These are phyloP conservation scores for Marasmarcha lunaedactyla DNA, from an alignment of 2,888 invertebrate species.

Conservation along the genomic window DNA sequence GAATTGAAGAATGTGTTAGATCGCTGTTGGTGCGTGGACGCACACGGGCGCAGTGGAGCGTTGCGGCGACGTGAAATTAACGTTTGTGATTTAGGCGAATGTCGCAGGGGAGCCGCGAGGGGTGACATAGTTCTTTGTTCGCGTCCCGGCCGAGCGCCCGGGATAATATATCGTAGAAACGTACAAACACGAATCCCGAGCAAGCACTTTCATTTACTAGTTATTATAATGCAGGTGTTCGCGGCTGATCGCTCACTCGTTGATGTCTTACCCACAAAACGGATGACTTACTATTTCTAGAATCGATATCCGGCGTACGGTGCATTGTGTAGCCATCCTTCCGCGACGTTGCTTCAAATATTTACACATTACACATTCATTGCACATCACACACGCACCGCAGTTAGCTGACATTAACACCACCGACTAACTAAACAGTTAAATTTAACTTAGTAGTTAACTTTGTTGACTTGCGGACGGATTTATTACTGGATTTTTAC, in stretches of 20 bases:
- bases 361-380: too few species aligned
- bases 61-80: slow-evolving; percentile 38
- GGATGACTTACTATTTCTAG: slow-evolving; percentile 11
- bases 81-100: slow-evolving; percentile 62
- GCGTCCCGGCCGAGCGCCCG: slow-evolving; percentile 59
- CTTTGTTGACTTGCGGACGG: too few species aligned
- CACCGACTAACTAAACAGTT: too few species aligned
- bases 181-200: slow-evolving; percentile 7
- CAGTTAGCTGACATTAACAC: too few species aligned
- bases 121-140: slow-evolving; percentile 64
- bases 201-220: slow-evolving; percentile 7
- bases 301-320: slow-evolving; percentile 5
- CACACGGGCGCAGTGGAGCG: slow-evolving; percentile 34
- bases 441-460: too few species aligned
- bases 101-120: slow-evolving; percentile 52
- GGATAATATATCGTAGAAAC: slow-evolving; percentile 50
- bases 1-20: slow-evolving; percentile 40
- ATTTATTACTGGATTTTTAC: too few species aligned
- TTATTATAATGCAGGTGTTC: slow-evolving; percentile 7
- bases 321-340: background rate
- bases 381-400: too few species aligned
- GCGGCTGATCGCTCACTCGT: too few species aligned
- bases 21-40: slow-evolving; percentile 36
- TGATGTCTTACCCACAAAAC: slow-evolving; percentile 16
- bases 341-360: background rate